Evolutionary conservation across 1,140 invertebrate genomes (phyloP), one percentile per base, ranked within the genome.

Genomic region (Oreohelix idahoensis): DNA sequence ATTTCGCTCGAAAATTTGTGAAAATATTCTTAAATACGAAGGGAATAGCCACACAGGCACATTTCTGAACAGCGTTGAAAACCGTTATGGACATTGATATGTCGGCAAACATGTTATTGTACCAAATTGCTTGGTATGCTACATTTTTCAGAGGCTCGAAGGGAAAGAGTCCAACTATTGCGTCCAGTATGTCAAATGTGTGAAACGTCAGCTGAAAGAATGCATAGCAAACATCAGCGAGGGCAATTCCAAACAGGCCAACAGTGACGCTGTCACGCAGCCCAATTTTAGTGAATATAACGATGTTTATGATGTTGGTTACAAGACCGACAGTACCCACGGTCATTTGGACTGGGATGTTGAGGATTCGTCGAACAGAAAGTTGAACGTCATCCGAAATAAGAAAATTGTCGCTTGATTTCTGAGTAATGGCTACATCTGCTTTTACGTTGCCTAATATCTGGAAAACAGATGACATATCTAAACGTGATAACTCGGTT

Each of bases 21-120:
- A 74, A 73, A 74, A 74, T 35, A 10, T 39, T 66, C 10, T 39
- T 51, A 17, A 83, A 66, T 42, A 76, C 35, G 63, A 69, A 70
- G 36, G 76, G 45, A 42, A 69, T 77, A 58, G 58, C 42, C 38
- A 63, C 66, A 42, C 38, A 69, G 75, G 70, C 49, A 32, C 73
- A 77, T 38, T 36, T 29, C 42, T 74, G 75, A 53, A 77, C 82
- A 0, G 39, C 42, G 15, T 58, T 66, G 38, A 77, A 35, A 20
- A 83, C 23, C 11, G 53, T 79, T 4, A 39, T 23, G 39, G 32
- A 49, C 35, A 69, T 79, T 10, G 76, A 8, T 5, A 66, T 38
- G 51, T 63, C 51, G n/a, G 20, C n/a, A 2, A 63, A 63, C 49
- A 79, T 10, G 11, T 36, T n/a, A 20, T 39, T 23, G 11, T 4